phyloP scores from a whole-genome alignment of 2,797 vertebrate species.

The Gila robusta region DNA sequence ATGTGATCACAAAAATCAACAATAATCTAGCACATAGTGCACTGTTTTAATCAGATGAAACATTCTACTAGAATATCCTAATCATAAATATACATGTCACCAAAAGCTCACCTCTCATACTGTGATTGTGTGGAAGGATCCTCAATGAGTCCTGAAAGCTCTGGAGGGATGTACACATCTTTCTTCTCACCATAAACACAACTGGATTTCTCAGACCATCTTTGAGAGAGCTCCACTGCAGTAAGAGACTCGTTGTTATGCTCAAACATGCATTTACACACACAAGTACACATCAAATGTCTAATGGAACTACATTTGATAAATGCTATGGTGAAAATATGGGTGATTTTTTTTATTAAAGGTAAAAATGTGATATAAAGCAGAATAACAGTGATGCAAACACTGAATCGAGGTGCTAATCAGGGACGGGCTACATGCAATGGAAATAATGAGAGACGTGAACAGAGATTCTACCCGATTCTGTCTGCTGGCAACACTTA shows the following conservation, averaged over 20 bases:
- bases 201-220: slow-evolving; percentile 75
- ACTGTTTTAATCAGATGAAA: background rate
- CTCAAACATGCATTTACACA: background rate
- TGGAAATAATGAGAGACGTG: slow-evolving; percentile 25
- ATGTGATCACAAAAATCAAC: no score
- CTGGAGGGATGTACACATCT: slow-evolving; percentile 80
- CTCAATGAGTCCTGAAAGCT: slow-evolving; percentile 76
- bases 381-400: background rate
- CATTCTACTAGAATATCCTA: background rate
- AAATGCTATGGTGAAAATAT: background rate
- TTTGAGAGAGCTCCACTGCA: slow-evolving; percentile 85
- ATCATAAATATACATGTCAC: background rate
- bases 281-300: background rate
- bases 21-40: no score
- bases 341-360: background rate
- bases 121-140: slow-evolving; percentile 66
- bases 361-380: background rate
- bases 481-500: slow-evolving; percentile 69
- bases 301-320: background rate
- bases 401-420: slow-evolving; percentile 14
- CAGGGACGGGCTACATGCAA: background rate
- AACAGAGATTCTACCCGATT: slow-evolving; percentile 14
- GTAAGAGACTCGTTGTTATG: slow-evolving; percentile 51
- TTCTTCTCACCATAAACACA: slow-evolving; percentile 84
- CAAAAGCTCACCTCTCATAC: slow-evolving; percentile 64